Evolutionary conservation across 2,113 vertebrate species (phyloP).

Genomic region (Pseudopodoces humilis): DNA sequence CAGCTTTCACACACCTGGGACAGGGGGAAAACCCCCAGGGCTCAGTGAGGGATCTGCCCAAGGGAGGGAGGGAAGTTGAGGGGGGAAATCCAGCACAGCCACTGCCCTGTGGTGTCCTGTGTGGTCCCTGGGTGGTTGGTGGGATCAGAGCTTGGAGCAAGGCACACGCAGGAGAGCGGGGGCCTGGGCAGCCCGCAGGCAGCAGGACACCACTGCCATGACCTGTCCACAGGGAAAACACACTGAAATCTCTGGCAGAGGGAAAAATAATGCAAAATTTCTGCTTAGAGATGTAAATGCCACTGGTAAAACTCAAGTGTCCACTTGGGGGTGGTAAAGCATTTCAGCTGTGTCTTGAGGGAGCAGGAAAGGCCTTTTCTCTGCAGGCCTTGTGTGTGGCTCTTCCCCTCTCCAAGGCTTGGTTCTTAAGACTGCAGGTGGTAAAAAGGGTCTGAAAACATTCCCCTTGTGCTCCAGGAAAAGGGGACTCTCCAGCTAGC

Average conservation of each 20-base stretch:
- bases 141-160: neutral
- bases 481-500: neutral
- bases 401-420: neutral
- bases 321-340: conserved; percentile 73
- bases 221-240: neutral
- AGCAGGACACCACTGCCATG: fast-evolving
- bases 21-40: neutral
- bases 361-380: neutral
- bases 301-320: conserved; percentile 3
- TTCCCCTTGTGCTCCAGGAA: neutral
- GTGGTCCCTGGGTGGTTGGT: neutral
- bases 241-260: neutral
- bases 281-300: neutral
- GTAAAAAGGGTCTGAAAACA: neutral
- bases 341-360: conserved; percentile 44
- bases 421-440: neutral
- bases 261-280: neutral
- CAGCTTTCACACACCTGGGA: neutral
- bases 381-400: neutral
- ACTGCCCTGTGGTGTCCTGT: neutral
- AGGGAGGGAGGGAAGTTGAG: neutral
- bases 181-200: neutral
- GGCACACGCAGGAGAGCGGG: neutral
- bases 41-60: neutral
- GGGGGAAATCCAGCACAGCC: neutral